Conservation (phyloP, 2,888 invertebrate species). For the Watsonalla binaria region DNA sequence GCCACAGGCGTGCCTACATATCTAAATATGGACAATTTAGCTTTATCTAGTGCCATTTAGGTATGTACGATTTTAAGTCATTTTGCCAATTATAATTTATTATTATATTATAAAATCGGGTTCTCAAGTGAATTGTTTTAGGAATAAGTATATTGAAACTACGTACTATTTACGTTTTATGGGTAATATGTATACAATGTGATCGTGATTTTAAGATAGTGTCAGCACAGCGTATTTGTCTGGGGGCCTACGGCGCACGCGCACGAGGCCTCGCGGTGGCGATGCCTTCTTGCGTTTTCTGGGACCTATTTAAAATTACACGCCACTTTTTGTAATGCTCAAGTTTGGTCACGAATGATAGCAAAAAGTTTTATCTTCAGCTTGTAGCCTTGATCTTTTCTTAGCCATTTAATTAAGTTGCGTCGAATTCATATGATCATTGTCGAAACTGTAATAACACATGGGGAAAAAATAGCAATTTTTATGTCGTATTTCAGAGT, state of each 20-base stretch:
- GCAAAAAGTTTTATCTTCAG: constrained; percentile 67
- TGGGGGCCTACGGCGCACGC: background rate
- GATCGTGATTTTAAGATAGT: background rate
- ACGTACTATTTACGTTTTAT: background rate
- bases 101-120: background rate
- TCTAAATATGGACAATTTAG: constrained; percentile 23
- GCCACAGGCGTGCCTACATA: constrained; percentile 37
- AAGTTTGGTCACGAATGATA: constrained; percentile 66
- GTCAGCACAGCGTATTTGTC: too few relatives aligned
- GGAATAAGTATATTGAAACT: background rate
- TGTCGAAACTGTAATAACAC: constrained; percentile 31
- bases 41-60: constrained; percentile 16
- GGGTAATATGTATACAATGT: background rate
- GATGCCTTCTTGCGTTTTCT: constrained; percentile 31
- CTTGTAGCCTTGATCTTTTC: constrained; percentile 69
- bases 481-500: background rate
- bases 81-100: constrained; percentile 9
- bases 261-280: background rate
- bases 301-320: constrained; percentile 69
- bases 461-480: constrained; percentile 19
- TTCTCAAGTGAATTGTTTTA: background rate
- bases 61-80: constrained; percentile 4
- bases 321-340: constrained; percentile 58
- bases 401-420: constrained; percentile 65
- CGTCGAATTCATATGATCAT: constrained; percentile 39